Conservation (phyloP, 2,113 vertebrate species). For the Scartelaos histophorus region DNA sequence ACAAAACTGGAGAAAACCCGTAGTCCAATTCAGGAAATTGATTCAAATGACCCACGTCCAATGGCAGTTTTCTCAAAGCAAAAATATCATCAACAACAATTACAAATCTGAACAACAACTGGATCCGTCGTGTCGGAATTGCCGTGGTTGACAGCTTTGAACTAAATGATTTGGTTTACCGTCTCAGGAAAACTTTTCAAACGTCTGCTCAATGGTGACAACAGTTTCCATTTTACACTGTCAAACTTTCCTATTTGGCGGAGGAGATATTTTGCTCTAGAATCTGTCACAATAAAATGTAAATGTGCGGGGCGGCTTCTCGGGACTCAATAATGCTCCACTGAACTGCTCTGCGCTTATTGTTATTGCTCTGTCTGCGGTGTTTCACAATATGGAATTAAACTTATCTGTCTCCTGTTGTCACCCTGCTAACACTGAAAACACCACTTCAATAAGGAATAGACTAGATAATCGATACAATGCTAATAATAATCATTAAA, state of each 20-base stretch:
- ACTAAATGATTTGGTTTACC: slow-evolving; percentile 2
- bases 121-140: background rate
- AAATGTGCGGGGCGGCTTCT: background rate
- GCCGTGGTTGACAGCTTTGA: background rate
- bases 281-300: background rate
- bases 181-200: background rate
- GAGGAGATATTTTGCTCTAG: background rate
- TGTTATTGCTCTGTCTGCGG: too few relatives aligned
- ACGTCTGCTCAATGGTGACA: background rate
- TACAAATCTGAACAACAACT: background rate
- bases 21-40: background rate
- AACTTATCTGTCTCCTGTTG: too few relatives aligned
- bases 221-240: background rate
- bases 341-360: background rate
- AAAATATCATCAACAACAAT: background rate
- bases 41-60: background rate
- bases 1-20: too few relatives aligned
- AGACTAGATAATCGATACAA: too few relatives aligned
- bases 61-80: background rate
- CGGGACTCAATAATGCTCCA: background rate
- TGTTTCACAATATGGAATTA: too few relatives aligned
- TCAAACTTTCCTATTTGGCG: background rate
- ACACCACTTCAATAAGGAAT: too few relatives aligned
- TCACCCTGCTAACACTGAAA: too few relatives aligned
- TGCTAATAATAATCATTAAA: too few relatives aligned